Base-by-base conservation (phyloP, 2,888 invertebrate species). In the Lasioglossum malachurum region DNA sequence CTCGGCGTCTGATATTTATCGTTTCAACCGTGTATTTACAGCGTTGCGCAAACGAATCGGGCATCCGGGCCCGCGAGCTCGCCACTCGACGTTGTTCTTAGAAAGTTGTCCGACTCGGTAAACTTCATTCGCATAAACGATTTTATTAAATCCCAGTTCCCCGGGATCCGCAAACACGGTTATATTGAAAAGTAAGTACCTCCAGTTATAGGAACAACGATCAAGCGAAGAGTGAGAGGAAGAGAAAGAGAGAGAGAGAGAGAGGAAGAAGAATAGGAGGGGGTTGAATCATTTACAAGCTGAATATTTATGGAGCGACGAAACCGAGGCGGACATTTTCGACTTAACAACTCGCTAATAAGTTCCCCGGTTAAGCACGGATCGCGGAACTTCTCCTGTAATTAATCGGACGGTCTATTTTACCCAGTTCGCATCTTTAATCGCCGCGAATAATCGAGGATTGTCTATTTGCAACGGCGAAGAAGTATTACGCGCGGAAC, bases 61-160 rank as follows among this genome's bases (percentile, higher is more conserved):
- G 38, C 72, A 71, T 72, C 64, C 69, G 16, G 31, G 4, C 27
- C 41, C 41, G 71, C 71, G 41, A 4, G 71, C 46, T 67, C 64
- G 35, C 73, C 38, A 41, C 77, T 84, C 75, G 71, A 69, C 81
- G 81, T 80, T 86, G 78, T 83, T 84, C 86, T 69, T 84, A 64
- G 74, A 31, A 84, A 86, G 57, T 84, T 79, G 76, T 53, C 53
- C 76, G 78, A 76, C 81, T 87, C 75, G 83, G 83, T 67, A 88
- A 88, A 88, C 82, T 89, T 87, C 80, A 84, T 90, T 86, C 84
- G 83, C 83, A 86, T 88, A 91, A 91, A 85, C 84, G 90, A 91
- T 90, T 91, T 87, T 83, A 87, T 86, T 84, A 91, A 91, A 91
- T 89, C 90, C 87, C 77, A 23, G 81, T 84, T 88, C 81, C 41